Conservation (phyloP, 1,140 invertebrate species). For the Psilanteris sp. region DNA sequence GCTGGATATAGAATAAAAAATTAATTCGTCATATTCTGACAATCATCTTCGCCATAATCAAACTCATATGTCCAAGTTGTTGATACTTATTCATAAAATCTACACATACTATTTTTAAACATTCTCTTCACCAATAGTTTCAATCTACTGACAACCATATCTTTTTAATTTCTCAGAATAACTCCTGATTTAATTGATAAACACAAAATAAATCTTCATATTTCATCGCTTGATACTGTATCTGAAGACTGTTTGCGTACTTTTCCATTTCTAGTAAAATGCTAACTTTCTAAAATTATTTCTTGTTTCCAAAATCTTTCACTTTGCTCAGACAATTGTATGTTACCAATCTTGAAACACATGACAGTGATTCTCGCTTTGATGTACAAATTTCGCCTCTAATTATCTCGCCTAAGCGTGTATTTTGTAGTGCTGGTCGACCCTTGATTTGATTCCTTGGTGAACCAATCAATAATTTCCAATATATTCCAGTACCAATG, state of each 20-base stretch:
- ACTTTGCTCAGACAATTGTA: slow-evolving; percentile 1
- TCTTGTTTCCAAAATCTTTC: slow-evolving; percentile 20
- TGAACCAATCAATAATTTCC: too few relatives aligned
- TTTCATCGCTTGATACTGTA: slow-evolving; percentile 3
- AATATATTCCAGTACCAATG: too few relatives aligned
- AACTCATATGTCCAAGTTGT: slow-evolving; percentile 11
- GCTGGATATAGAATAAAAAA: too few relatives aligned
- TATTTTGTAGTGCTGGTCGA: slow-evolving; percentile 25
- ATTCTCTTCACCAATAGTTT: slow-evolving; percentile 1
- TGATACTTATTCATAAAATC: slow-evolving; percentile 16
- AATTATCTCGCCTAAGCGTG: slow-evolving; percentile 9
- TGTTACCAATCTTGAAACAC: not conserved
- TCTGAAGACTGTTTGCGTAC: slow-evolving; percentile 7
- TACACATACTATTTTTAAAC: not conserved
- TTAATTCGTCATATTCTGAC: too few relatives aligned
- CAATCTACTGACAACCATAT: slow-evolving; percentile 11
- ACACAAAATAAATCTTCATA: slow-evolving; percentile 8
- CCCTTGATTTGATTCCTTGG: too few relatives aligned
- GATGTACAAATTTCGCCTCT: not conserved
- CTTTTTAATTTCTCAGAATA: slow-evolving; percentile 33
- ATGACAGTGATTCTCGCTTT: not conserved
- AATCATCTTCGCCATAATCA: too few relatives aligned
- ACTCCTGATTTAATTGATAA: slow-evolving; percentile 1
- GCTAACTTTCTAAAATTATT: not conserved
- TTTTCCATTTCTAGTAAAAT: slow-evolving; percentile 2